A percentile compares a stretch with the other conserved stretches of the same genome.
Evolutionary conservation across 2,888 invertebrate genomes (phyloP).

Genomic region (Mythimna pallens): DNA sequence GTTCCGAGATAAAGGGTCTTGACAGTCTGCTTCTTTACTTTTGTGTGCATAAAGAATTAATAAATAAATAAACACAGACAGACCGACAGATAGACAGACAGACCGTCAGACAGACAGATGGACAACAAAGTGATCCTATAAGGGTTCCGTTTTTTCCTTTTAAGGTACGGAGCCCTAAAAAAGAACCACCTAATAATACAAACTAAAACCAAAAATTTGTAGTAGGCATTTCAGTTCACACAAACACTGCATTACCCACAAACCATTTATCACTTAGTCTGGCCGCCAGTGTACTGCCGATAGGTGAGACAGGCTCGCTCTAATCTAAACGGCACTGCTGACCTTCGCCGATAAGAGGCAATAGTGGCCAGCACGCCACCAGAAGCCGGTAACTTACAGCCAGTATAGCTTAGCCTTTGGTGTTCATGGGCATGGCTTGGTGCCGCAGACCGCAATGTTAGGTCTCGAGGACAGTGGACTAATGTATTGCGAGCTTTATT

Average conservation of each 20-base stretch:
- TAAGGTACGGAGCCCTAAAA: too few species aligned
- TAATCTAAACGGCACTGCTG: slow-evolving; percentile 66
- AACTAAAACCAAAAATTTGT: not conserved
- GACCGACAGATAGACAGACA: too few species aligned
- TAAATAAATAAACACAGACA: too few species aligned
- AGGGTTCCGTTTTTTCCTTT: too few species aligned
- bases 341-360: slow-evolving; percentile 67
- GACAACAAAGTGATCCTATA: too few species aligned
- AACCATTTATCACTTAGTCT: slow-evolving; percentile 36
- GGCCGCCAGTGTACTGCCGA: slow-evolving; percentile 52
- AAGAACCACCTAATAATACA: too few species aligned
- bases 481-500: slow-evolving; percentile 50
- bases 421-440: slow-evolving; percentile 39
- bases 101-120: too few species aligned
- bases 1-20: too few species aligned
- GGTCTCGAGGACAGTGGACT: slow-evolving; percentile 48
- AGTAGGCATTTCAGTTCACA: not conserved
- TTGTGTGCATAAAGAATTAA: too few species aligned
- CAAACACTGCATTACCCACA: slow-evolving; percentile 22
- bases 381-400: slow-evolving; percentile 38
- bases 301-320: slow-evolving; percentile 53
- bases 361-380: slow-evolving; percentile 56
- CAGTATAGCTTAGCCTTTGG: slow-evolving; percentile 25
- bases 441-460: slow-evolving; percentile 45
- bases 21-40: too few species aligned